These are phyloP conservation scores for Prinia subflava DNA, from an alignment of 2,113 vertebrate species.

Conservation along the genomic window DNA sequence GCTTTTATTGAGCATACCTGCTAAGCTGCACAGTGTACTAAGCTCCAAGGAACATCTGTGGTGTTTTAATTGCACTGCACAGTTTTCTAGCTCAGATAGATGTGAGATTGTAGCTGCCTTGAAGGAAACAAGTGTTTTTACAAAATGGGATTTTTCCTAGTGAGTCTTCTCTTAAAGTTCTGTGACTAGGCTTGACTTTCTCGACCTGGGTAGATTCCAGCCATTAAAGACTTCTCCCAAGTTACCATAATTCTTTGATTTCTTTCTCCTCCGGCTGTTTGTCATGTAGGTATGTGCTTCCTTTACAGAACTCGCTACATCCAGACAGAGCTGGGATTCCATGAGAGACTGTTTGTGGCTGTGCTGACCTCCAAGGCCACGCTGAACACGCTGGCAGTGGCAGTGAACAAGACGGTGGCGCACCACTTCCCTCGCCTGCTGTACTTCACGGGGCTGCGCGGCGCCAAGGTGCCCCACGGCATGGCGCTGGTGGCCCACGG, in stretches of 20 bases:
- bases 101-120: neutral
- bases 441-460: conserved; percentile 91
- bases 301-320: conserved; percentile 90
- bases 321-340: conserved; percentile 94
- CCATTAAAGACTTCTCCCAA: neutral
- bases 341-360: conserved; percentile 88
- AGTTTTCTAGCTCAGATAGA: neutral
- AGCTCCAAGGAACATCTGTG: neutral
- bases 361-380: conserved; percentile 89
- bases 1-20: neutral
- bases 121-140: neutral
- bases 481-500: conserved; percentile 91
- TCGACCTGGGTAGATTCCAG: neutral
- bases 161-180: neutral
- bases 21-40: neutral
- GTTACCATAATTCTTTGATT: neutral
- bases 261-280: neutral
- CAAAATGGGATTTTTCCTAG: neutral
- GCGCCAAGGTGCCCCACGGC: conserved; percentile 85
- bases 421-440: conserved; percentile 89
- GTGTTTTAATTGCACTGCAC: neutral
- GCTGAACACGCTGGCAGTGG: conserved; percentile 87
- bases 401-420: conserved; percentile 92
- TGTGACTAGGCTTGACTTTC: neutral
- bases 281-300: neutral